These are phyloP conservation scores for Drosophila sproati DNA, from an alignment of 1,140 invertebrate species.

Conservation along the genomic window DNA sequence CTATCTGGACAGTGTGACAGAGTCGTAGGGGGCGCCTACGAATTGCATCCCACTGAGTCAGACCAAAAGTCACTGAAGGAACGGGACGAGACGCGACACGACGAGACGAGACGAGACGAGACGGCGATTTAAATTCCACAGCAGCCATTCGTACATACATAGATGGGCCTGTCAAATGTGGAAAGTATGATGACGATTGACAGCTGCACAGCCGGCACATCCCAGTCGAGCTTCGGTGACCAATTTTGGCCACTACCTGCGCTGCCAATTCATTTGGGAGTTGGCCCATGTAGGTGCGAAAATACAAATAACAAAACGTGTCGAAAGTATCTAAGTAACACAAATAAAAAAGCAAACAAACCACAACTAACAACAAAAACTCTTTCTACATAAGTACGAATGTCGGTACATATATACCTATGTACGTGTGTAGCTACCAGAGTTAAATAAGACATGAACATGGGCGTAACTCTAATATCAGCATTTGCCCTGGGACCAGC, in stretches of 20 bases:
- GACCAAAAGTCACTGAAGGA: not conserved
- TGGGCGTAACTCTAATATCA: conserved; percentile 76
- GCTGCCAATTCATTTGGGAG: conserved; percentile 69
- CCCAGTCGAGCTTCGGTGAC: conserved; percentile 22
- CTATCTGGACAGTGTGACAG: conserved; percentile 75
- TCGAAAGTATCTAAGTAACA: conserved; percentile 37
- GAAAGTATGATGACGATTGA: conserved; percentile 70
- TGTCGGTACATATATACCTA: not conserved
- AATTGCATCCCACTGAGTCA: conserved; percentile 82
- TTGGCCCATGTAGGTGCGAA: conserved; percentile 72
- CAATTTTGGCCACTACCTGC: conserved; percentile 57
- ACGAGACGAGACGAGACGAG: conserved; percentile 9
- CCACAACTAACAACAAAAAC: not conserved
- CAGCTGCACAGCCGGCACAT: conserved; percentile 70
- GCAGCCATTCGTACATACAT: conserved; percentile 41
- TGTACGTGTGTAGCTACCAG: conserved; percentile 27
- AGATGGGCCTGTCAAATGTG: conserved; percentile 76
- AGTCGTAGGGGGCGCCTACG: conserved; percentile 77
- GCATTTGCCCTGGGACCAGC: conserved; percentile 63
- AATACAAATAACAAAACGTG: conserved; percentile 66
- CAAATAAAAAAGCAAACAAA: conserved; percentile 36
- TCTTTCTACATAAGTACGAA: conserved; percentile 32
- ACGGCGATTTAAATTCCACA: conserved; percentile 71
- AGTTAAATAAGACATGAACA: conserved; percentile 68
- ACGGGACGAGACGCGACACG: conserved; percentile 1